Percentiles rank a stretch among this genome's conserved stretches.
Conservation (phyloP, 2,888 invertebrate species). For the Hyposoter didymator region DNA sequence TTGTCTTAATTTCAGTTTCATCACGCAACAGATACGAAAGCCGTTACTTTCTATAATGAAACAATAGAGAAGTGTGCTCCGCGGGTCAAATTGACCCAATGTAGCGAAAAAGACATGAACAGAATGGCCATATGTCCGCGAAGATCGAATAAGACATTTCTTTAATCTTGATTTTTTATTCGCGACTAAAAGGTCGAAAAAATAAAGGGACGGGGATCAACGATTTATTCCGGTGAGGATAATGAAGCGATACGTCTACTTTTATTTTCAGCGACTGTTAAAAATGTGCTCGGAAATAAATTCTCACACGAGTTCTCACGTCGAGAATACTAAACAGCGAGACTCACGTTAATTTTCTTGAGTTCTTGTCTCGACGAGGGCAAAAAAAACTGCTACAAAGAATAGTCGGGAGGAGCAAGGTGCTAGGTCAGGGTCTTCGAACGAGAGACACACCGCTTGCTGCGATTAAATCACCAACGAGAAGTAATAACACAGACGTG, state of each 20-base stretch:
- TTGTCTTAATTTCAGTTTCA: not conserved
- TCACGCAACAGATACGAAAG: not conserved
- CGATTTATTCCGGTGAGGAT: not conserved
- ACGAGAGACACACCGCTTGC: conserved; percentile 50
- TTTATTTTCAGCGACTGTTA: not conserved
- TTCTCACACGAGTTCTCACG: conserved; percentile 59
- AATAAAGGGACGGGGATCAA: not conserved
- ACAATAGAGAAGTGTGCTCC: not conserved
- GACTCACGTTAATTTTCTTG: conserved; percentile 39
- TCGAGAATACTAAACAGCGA: conserved; percentile 46
- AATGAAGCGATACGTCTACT: not conserved
- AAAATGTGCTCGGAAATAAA: conserved; percentile 37
- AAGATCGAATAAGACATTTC: not conserved
- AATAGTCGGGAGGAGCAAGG: conserved; percentile 57
- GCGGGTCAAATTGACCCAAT: not conserved
- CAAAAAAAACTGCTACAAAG: conserved; percentile 26
- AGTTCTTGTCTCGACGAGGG: conserved; percentile 10
- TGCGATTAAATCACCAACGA: conserved; percentile 64
- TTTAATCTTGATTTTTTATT: not conserved
- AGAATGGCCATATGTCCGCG: not conserved
- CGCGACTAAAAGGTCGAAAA: not conserved
- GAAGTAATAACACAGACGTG: conserved; percentile 50
- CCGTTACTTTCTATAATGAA: not conserved
- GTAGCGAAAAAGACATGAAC: not conserved
- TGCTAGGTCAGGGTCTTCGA: conserved; percentile 69